Base-by-base conservation (phyloP, 2,888 invertebrate genomes). In the Coremacera marginata region DNA sequence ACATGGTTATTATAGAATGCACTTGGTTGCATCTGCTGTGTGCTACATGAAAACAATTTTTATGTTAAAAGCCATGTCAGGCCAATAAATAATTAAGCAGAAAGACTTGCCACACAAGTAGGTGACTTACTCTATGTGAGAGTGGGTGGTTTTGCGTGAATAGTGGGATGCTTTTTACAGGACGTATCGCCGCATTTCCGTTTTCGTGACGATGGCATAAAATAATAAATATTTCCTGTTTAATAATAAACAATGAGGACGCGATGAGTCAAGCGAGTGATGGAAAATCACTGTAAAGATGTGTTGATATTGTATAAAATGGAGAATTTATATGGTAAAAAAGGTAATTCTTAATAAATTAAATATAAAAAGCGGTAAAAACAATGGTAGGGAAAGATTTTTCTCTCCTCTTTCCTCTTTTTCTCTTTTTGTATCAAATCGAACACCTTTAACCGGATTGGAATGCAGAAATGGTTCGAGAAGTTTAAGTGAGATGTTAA, bases 181-280 rank as follows among this genome's bases (percentile, higher is more conserved):
- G 27, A 14, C 8, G 19, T 65, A 65, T 51, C 68, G 51, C 49
- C 68, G n/a, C 49, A 68, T n/a, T 31, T 63, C 63, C 63, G 63
- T n/a, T 63, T 25, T 14, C 34, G 31, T 63, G 63, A 31, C 63
- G 22, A 27, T 14, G n/a, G 31, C n/a, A 25, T 11, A 14, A 25
- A 16, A 31, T 31, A 62, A 31, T 31, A 63, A 31, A 16, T 31
- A 63, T 31, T 63, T 63, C 63, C 63, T 63, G 34, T n/a, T 27
- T 22, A 22, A 63, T 63, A 63, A 63, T 63, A n/a, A 63, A 31
- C 31, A 31, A 63, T 5, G n/a, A 31, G 25, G 25, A 27, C 11
- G 9, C 7, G 57, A 2, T 60, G 5, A 22, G 57, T 22, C 25
- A 25, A 57, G 57, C 8, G n/a, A 25, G 8, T 19, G 44, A 44